These are phyloP conservation scores for Neotoma lepida DNA, from an alignment of 2,113 vertebrate species.

Conservation along the genomic window DNA sequence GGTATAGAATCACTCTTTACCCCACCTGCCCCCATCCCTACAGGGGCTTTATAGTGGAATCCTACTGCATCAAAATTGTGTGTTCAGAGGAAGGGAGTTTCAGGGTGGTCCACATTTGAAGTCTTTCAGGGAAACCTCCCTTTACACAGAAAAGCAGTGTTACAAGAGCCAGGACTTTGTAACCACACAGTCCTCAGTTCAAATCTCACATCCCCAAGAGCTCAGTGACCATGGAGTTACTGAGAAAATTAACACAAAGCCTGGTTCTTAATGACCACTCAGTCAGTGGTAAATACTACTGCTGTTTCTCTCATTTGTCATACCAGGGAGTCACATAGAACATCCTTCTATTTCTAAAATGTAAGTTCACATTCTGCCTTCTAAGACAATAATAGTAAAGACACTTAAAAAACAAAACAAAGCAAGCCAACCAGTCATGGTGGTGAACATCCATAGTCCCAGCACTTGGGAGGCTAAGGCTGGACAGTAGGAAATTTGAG, in stretches of 20 bases:
- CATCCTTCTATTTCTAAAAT: slow-evolving; percentile 8
- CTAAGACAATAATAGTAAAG: slow-evolving; percentile 26
- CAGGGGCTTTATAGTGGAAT: not conserved
- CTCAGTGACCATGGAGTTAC: not conserved
- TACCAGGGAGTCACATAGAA: not conserved
- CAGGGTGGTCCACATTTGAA: not conserved
- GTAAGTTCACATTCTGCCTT: not conserved
- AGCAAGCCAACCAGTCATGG: too few relatives aligned
- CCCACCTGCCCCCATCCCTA: not conserved
- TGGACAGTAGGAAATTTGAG: not conserved
- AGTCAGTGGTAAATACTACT: not conserved
- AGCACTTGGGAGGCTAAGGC: not conserved
- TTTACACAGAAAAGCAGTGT: not conserved
- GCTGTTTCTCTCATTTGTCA: not conserved
- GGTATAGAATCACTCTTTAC: not conserved
- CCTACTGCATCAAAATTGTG: not conserved
- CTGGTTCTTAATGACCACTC: not conserved
- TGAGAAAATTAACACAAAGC: not conserved
- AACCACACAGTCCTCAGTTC: not conserved
- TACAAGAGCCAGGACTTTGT: not conserved
- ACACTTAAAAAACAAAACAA: not conserved
- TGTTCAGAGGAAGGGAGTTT: not conserved
- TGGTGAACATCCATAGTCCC: not conserved
- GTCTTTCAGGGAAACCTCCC: not conserved
- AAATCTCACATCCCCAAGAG: not conserved